Conservation (phyloP, 2,797 vertebrate species). For the Trachurus trachurus region DNA sequence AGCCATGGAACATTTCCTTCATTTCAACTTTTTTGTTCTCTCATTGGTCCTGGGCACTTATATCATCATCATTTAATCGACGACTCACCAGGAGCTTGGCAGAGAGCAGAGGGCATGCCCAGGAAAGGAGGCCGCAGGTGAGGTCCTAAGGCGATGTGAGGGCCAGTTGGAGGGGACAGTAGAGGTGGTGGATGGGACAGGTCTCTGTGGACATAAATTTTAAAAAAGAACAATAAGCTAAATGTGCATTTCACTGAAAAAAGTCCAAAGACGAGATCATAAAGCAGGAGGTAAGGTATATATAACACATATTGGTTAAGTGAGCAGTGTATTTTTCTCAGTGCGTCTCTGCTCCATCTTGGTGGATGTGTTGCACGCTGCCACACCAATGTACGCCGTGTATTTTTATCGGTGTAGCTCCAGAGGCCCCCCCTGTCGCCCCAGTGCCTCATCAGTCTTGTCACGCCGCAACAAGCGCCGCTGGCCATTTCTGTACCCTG, state of each 20-base stretch:
- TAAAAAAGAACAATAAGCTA: constrained; percentile 16
- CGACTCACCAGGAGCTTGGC: constrained; percentile 94
- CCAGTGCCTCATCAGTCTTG: constrained; percentile 87
- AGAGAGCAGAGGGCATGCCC: constrained; percentile 94
- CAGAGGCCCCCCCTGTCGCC: constrained; percentile 75
- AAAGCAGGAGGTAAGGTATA: background rate
- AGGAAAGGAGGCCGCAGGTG: constrained; percentile 96
- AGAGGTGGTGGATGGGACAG: constrained; percentile 93
- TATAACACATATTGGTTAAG: background rate
- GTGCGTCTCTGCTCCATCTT: constrained; percentile 18
- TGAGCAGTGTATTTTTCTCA: constrained; percentile 9
- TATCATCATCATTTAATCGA: background rate
- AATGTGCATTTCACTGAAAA: constrained; percentile 12
- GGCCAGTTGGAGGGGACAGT: constrained; percentile 93
- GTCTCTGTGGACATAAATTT: constrained; percentile 81
- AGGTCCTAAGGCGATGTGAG: constrained; percentile 94
- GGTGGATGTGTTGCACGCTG: constrained; percentile 21
- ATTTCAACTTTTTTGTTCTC: background rate
- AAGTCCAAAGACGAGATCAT: constrained; percentile 3
- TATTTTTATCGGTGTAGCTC: constrained; percentile 84
- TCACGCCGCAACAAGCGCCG: constrained; percentile 83
- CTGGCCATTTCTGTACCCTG: constrained; percentile 86
- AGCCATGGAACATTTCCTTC: background rate
- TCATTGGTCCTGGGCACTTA: background rate
- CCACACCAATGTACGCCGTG: constrained; percentile 63